Evolutionary conservation across 1,140 invertebrate genomes (phyloP).

Genomic region (Macrobrachium nipponense): DNA sequence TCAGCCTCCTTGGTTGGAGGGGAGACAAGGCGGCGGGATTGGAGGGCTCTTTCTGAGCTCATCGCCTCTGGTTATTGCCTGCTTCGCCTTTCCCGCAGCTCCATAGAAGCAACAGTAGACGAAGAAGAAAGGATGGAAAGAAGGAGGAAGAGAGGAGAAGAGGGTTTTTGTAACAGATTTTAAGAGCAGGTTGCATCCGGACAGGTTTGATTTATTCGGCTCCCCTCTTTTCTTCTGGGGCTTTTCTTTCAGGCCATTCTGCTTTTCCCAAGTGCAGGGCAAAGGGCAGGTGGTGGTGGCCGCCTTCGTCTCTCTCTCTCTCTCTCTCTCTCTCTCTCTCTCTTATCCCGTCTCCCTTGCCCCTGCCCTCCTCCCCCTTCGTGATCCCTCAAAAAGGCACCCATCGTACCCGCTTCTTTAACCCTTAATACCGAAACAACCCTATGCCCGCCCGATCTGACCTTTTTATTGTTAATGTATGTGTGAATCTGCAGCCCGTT

Average conservation of each 20-base stretch:
- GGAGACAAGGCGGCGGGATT: neutral
- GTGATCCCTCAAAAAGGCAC: constrained; percentile 51
- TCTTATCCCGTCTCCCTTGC: neutral
- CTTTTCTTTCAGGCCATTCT: constrained; percentile 60
- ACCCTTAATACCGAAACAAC: constrained; percentile 61
- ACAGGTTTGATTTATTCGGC: constrained; percentile 63
- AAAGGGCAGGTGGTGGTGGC: neutral
- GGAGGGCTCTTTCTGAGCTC: constrained; percentile 15
- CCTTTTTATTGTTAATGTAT: constrained; percentile 64
- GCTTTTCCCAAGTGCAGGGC: constrained; percentile 11
- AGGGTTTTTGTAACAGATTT: constrained; percentile 59
- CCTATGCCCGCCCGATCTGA: constrained; percentile 62
- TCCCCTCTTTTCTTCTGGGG: constrained; percentile 58
- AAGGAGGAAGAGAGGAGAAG: neutral
- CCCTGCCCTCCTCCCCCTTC: neutral
- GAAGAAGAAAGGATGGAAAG: too few species aligned
- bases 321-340: too few species aligned
- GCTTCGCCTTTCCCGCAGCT: constrained; percentile 32
- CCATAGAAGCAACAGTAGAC: too few species aligned
- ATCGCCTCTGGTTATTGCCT: constrained; percentile 50
- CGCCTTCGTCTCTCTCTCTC: too few species aligned
- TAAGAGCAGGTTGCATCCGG: constrained; percentile 62
- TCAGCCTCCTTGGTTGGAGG: neutral
- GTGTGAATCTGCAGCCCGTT: constrained; percentile 63
- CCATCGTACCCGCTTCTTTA: constrained; percentile 59